Percentiles rank a stretch among this genome's conserved stretches.
Conservation (phyloP, 2,797 vertebrate species). For the Cheracebus regulus region DNA sequence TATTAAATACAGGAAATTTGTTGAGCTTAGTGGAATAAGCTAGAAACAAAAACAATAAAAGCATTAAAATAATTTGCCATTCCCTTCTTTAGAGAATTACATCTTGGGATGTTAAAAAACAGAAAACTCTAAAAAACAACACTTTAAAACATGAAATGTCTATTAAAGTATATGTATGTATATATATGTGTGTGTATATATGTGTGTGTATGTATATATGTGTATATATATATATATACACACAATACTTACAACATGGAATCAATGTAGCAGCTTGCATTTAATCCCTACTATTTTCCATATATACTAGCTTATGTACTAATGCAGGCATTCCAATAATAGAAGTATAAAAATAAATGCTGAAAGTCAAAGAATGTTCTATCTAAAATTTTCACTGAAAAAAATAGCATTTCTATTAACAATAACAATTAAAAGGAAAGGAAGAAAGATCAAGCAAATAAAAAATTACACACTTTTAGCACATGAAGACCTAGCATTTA, state of each 20-base stretch:
- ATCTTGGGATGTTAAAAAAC: conserved; percentile 30
- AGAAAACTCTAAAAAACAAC: conserved; percentile 12
- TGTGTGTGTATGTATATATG: too few species aligned
- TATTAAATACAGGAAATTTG: conserved; percentile 82
- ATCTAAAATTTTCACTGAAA: neutral
- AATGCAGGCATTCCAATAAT: neutral
- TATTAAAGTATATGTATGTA: neutral
- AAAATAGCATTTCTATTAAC: conserved; percentile 5
- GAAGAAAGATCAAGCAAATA: neutral
- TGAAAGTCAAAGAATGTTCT: neutral
- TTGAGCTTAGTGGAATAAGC: conserved; percentile 82
- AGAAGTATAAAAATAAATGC: neutral
- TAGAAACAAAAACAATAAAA: conserved; percentile 81
- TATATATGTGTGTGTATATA: too few species aligned
- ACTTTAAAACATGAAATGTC: conserved; percentile 6
- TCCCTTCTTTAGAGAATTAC: neutral
- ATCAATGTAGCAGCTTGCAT: neutral
- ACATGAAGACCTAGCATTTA: neutral
- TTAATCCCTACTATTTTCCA: neutral
- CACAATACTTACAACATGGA: neutral
- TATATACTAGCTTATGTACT: neutral
- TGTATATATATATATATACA: too few species aligned
- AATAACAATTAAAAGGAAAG: neutral
- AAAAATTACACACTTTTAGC: neutral
- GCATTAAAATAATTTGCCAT: conserved; percentile 63